Evolutionary conservation across 2,888 invertebrate species (phyloP).

Genomic region (Spilosoma lubricipeda): DNA sequence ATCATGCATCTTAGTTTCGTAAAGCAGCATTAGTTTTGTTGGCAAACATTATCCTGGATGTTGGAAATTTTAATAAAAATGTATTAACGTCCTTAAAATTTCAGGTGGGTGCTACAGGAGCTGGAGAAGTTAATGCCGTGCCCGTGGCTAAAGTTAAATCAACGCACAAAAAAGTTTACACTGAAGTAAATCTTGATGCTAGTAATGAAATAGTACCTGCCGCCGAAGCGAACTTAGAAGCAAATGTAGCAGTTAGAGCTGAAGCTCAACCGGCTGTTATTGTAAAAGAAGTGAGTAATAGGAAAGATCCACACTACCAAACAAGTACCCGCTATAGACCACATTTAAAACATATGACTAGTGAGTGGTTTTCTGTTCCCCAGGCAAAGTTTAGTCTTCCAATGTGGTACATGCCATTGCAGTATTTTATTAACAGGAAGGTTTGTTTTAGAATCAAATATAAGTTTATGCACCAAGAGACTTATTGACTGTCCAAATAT

Average conservation of each 20-base stretch:
- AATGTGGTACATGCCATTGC: constrained; percentile 49
- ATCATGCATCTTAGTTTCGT: neutral
- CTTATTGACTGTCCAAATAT: constrained; percentile 57
- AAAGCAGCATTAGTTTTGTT: neutral
- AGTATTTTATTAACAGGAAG: constrained; percentile 56
- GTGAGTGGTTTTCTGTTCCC: constrained; percentile 59
- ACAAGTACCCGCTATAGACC: constrained; percentile 39
- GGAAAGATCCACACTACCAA: constrained; percentile 32
- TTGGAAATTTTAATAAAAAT: neutral
- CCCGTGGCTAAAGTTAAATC: constrained; percentile 50
- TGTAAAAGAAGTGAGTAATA: constrained; percentile 78
- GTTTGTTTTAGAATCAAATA: constrained; percentile 58
- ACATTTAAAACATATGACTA: constrained; percentile 59
- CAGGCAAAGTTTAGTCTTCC: constrained; percentile 48
- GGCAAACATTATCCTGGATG: constrained; percentile 9
- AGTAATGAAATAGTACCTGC: constrained; percentile 67
- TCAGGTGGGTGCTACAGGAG: constrained; percentile 68
- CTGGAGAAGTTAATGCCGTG: constrained; percentile 51
- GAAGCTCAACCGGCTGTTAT: constrained; percentile 60
- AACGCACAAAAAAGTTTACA: constrained; percentile 58
- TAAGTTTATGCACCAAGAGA: constrained; percentile 57
- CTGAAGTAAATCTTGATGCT: constrained; percentile 63
- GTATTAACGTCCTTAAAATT: constrained; percentile 18
- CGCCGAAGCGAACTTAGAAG: constrained; percentile 41
- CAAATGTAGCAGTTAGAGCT: constrained; percentile 53